Percentiles rank a stretch among this genome's conserved stretches.
Conservation (phyloP, 2,113 vertebrate species). For the Terrapene triunguis region DNA sequence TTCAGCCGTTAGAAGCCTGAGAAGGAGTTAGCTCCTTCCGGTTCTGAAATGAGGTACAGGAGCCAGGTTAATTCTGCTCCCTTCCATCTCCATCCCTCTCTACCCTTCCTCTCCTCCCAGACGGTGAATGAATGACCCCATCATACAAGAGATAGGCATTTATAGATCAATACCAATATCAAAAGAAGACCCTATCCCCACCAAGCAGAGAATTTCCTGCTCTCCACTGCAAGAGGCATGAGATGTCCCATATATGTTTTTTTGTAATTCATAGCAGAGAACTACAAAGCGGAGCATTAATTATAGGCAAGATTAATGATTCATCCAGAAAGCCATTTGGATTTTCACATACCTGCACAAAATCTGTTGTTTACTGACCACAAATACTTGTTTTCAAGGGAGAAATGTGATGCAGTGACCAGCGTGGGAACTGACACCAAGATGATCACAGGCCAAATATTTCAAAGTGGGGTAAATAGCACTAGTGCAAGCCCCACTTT, state of each 20-base stretch:
- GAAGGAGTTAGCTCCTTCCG: neutral
- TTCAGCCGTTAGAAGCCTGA: neutral
- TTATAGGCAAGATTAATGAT: slow-evolving; percentile 61
- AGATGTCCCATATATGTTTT: neutral
- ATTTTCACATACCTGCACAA: slow-evolving; percentile 46
- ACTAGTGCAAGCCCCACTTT: neutral
- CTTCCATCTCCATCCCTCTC: neutral
- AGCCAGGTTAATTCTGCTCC: neutral
- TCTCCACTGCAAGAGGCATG: neutral
- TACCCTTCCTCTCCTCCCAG: neutral
- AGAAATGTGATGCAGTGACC: slow-evolving; percentile 40
- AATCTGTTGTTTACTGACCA: slow-evolving; percentile 53
- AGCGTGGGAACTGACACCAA: slow-evolving; percentile 23
- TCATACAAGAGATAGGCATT: neutral
- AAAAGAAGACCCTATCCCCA: neutral
- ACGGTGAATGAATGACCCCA: neutral
- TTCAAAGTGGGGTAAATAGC: neutral
- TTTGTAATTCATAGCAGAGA: slow-evolving; percentile 48
- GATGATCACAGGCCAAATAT: slow-evolving; percentile 5
- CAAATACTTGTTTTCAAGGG: slow-evolving; percentile 45
- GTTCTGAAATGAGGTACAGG: neutral
- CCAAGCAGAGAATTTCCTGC: neutral
- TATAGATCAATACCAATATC: neutral
- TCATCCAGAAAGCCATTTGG: slow-evolving; percentile 40
- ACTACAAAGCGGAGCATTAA: slow-evolving; percentile 35